phyloP scores from a whole-genome alignment of 2,888 invertebrate species.

The Catocala sponsa region DNA sequence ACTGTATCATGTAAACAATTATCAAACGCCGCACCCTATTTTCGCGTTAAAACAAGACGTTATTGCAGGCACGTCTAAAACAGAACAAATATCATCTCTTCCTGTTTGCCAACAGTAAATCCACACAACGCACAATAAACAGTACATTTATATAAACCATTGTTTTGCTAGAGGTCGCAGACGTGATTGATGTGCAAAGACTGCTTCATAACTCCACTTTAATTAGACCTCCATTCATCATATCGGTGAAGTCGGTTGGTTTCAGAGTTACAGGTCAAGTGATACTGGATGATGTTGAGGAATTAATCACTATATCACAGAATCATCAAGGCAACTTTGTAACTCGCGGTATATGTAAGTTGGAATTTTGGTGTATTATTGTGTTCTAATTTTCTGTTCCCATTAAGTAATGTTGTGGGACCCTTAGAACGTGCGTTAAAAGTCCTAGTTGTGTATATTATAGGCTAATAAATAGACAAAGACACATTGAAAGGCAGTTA shows the following conservation, averaged over 20 bases:
- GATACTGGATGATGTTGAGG: conserved; percentile 9
- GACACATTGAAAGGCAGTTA: too few relatives aligned
- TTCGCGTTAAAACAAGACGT: not conserved
- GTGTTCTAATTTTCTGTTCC: not conserved
- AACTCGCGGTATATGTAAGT: conserved; percentile 31
- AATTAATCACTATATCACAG: conserved; percentile 41
- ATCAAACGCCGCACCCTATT: too few relatives aligned
- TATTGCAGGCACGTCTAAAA: not conserved
- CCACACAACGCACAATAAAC: conserved; percentile 31
- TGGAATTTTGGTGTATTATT: conserved; percentile 28
- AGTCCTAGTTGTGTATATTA: too few relatives aligned
- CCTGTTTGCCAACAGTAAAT: conserved; percentile 25
- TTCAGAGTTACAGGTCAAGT: conserved; percentile 4
- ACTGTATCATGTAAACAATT: too few relatives aligned
- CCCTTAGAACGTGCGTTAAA: too few relatives aligned
- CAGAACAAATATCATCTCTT: conserved; percentile 9
- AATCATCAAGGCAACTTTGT: conserved; percentile 36
- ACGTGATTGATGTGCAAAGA: conserved; percentile 38
- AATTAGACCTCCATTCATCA: conserved; percentile 13
- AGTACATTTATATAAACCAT: conserved; percentile 38
- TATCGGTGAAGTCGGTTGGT: not conserved
- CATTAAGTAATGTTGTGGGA: too few relatives aligned
- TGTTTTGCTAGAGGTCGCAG: conserved; percentile 28
- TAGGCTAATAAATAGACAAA: too few relatives aligned
- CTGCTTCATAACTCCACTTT: conserved; percentile 11